Evolutionary conservation across 1,140 invertebrate species (phyloP), one percentile per base, ranked within the genome.

Genomic region (Sycobia sp.): DNA sequence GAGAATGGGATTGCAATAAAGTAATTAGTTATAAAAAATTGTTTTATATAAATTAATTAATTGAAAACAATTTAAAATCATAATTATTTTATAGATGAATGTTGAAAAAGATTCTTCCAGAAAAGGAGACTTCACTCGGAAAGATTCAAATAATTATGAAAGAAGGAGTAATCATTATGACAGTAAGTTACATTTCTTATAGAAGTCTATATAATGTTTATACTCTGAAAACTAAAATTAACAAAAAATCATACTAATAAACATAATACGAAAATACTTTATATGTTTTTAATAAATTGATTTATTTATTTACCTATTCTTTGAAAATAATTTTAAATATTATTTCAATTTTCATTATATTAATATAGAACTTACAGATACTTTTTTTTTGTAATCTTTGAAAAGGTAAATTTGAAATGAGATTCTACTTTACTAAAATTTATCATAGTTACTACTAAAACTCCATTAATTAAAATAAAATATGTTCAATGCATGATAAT

Each of bases 1-100:
- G 82, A 66, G 82, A 84, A 66, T 84, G 82, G 82, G 82, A 84
- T 63, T 81, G 75, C 56, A 76, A 84, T 49, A 84, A 84, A 67
- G 76, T 80, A 67, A n/a, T n/a, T 64, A 47, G 34, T 55, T 43
- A 41, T 47, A 41, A 18, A 46, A 41, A 13, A n/a, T n/a, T n/a
- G n/a, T n/a, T n/a, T n/a, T n/a, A n/a, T 13, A 60, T 50, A 23
- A 44, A 55, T 14, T n/a, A 36, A 43, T 58, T 53, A 46, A 32
- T n/a, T 54, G n/a, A n/a, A n/a, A n/a, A n/a, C n/a, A n/a, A n/a
- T n/a, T n/a, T n/a, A n/a, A n/a, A 7, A 41, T 16, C 38, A 10
- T 41, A 10, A 7, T 16, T 41, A 34, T 32, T 65, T 73, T 73
- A 5, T 49, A 76, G 74, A 67, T 67, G 3, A 67, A 72, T 56